Evolutionary conservation across 2,888 invertebrate genomes (phyloP).

Genomic region (Junonia oenone): DNA sequence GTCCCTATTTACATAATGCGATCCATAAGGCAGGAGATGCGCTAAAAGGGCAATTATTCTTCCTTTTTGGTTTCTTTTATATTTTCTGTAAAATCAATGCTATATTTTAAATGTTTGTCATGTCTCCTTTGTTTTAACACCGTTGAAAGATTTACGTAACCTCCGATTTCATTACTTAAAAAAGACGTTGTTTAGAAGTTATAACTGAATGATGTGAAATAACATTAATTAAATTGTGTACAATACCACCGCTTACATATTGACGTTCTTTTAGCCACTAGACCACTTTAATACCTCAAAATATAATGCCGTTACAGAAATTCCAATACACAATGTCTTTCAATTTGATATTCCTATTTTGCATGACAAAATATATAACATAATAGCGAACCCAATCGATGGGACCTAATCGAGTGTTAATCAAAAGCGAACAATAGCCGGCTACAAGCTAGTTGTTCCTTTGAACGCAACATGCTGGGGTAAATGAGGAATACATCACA

Average conservation of each 20-base stretch:
- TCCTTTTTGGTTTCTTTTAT: neutral
- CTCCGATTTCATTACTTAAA: too few relatives aligned
- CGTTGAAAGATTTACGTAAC: neutral
- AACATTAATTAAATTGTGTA: too few relatives aligned
- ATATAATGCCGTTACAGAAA: too few relatives aligned
- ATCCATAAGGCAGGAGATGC: slow-evolving; percentile 26
- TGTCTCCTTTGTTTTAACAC: neutral
- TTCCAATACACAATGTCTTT: too few relatives aligned
- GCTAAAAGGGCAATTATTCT: slow-evolving; percentile 17
- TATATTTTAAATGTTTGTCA: neutral
- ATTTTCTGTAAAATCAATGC: neutral
- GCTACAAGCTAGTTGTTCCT: slow-evolving; percentile 14
- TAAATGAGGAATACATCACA: neutral
- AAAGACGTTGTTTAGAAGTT: too few relatives aligned
- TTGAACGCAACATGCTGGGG: slow-evolving; percentile 6
- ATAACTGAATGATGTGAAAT: too few relatives aligned
- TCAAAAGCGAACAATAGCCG: slow-evolving; percentile 20
- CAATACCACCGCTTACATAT: too few relatives aligned
- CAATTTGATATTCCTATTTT: neutral
- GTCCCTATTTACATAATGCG: slow-evolving; percentile 34
- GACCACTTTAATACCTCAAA: too few relatives aligned
- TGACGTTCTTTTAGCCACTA: too few relatives aligned
- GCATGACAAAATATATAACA: neutral
- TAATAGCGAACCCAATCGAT: slow-evolving; percentile 9
- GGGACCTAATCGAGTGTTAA: slow-evolving; percentile 20